Evolutionary conservation across 1,140 invertebrate genomes (phyloP), one percentile per base, ranked within the genome.

Genomic region (Micrasema minimum): DNA sequence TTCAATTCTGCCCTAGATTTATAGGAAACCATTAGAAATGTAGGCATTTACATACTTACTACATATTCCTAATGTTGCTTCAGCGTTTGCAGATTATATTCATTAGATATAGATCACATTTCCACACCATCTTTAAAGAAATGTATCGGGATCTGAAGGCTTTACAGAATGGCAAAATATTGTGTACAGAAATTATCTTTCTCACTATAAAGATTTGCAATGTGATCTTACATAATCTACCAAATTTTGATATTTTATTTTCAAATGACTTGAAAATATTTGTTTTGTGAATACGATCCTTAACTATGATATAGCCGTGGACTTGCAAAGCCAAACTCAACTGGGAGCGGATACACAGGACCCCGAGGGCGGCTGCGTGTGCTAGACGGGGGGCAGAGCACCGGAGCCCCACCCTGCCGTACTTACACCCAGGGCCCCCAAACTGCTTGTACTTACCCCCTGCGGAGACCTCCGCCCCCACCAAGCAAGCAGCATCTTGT

Each of bases 321-420:
- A 92, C 80, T 84, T 92, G 78, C 90, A 92, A 86, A 92, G 89
- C 76, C 91, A 92, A 83, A 88, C 89, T 68, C 86, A 90, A 71
- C 87, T 90, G 82, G 89, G 91, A 80, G 87, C 88, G 72, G 88
- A 90, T 76, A 89, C 91, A 76, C 89, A 90, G 76, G 91, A 92
- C 77, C 88, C 88, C 74, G 92, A 94, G 79, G 88, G 90, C 71
- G 90, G 91, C 77, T 94, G 92, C 81, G 90, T 92, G 83, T 93
- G 92, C 85, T 93, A 88, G 87, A 76, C n/a, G 64, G 26, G 11
- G 46, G 0, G 18, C 16, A 0, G 18, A 4, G 46, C 1, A 18
- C 7, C 16, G 10, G 11, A 45, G 43, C 46, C 11, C 18, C 14
- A 48, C 37, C 14, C n/a, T n/a, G 16, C 18, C 26, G 23, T 55